A percentile compares a stretch with the other conserved stretches of the same genome.
Evolutionary conservation across 2,113 vertebrate genomes (phyloP).

Genomic region (Monopterus albus): DNA sequence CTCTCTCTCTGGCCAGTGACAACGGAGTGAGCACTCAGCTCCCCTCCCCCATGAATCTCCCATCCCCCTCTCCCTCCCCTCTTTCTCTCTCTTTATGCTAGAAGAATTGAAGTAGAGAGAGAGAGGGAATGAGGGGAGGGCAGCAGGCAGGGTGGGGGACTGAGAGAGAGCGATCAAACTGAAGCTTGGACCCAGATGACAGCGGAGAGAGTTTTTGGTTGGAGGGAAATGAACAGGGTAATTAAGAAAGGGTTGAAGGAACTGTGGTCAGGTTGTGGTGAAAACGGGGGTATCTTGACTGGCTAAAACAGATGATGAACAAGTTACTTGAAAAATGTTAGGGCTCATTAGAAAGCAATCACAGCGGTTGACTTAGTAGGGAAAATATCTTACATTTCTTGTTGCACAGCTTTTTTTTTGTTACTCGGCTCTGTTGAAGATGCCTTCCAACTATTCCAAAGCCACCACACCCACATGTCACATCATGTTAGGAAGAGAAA

Average conservation of each 20-base stretch:
- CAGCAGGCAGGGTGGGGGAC: conserved; percentile 56
- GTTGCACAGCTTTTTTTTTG: background rate
- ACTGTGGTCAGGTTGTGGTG: conserved; percentile 27
- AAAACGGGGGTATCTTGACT: conserved; percentile 14
- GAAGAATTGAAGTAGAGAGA: conserved; percentile 83
- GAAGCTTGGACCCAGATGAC: conserved; percentile 50
- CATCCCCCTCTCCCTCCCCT: conserved; percentile 67
- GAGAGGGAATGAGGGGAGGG: conserved; percentile 64
- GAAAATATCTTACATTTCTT: conserved; percentile 3
- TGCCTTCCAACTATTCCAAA: conserved; percentile 10
- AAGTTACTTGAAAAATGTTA: too few species aligned
- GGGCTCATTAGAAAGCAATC: too few species aligned
- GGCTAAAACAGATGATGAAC: background rate
- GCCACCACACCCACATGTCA: conserved; percentile 4
- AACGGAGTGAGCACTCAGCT: conserved; percentile 79
- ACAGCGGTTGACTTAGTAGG: too few species aligned
- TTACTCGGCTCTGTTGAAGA: background rate
- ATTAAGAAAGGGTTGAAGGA: conserved; percentile 39
- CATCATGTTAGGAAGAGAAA: conserved; percentile 11
- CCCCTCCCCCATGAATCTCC: conserved; percentile 80
- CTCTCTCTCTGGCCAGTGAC: conserved; percentile 74
- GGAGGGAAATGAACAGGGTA: conserved; percentile 48
- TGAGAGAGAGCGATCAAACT: conserved; percentile 57
- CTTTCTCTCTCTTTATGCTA: conserved; percentile 80
- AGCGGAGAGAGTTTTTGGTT: conserved; percentile 32